Percentiles rank a stretch among this genome's conserved stretches.
These are phyloP conservation scores for Neodontobutis hainanensis DNA, from an alignment of 2,113 vertebrate genomes.

Conservation along the genomic window DNA sequence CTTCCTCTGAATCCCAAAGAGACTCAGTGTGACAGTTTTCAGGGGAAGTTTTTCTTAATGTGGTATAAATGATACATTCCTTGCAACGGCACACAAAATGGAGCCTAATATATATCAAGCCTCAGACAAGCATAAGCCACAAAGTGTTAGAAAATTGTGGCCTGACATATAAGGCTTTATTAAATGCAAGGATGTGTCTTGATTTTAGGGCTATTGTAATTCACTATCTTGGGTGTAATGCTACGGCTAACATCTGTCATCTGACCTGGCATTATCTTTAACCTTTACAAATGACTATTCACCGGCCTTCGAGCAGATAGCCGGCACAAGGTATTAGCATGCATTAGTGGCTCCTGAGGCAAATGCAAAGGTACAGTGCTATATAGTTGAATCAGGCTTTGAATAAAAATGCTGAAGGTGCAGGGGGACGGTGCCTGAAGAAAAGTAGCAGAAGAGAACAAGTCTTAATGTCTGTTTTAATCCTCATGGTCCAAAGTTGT, in stretches of 20 bases:
- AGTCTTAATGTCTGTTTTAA: slow-evolving; percentile 3
- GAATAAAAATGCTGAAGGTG: slow-evolving; percentile 15
- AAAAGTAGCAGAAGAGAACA: not conserved
- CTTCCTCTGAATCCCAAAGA: not conserved
- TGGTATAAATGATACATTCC: not conserved
- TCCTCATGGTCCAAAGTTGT: slow-evolving; percentile 11
- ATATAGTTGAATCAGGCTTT: slow-evolving; percentile 7
- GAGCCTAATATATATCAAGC: not conserved
- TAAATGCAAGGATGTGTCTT: slow-evolving; percentile 2
- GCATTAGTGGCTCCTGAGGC: slow-evolving; percentile 10
- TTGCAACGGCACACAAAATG: not conserved
- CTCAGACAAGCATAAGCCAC: not conserved
- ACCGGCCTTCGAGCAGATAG: not conserved
- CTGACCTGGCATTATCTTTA: slow-evolving; percentile 15
- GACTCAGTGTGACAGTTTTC: slow-evolving; percentile 3
- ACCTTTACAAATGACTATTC: slow-evolving; percentile 9
- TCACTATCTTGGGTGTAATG: slow-evolving; percentile 9
- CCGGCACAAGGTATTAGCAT: slow-evolving; percentile 8
- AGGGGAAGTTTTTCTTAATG: not conserved
- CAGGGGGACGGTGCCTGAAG: not conserved
- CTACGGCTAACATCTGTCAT: slow-evolving; percentile 16
- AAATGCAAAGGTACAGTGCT: slow-evolving; percentile 10
- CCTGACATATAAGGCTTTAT: not conserved
- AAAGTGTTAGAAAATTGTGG: not conserved
- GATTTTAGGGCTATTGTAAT: slow-evolving; percentile 5